Conservation (phyloP, 2,888 invertebrate genomes). For the Troides aeacus region DNA sequence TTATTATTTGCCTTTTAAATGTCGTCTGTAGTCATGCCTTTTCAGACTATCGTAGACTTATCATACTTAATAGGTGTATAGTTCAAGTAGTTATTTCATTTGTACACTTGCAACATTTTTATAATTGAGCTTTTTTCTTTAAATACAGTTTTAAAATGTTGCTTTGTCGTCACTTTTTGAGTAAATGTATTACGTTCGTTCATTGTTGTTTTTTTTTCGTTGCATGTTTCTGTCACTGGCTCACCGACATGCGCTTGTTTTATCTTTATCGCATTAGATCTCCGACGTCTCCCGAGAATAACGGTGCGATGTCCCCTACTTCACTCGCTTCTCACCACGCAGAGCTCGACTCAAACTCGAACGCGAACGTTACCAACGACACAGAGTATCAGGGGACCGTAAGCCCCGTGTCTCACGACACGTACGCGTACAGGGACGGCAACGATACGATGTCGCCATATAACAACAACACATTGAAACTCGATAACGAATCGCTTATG, state of each 20-base stretch:
- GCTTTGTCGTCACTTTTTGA: slow-evolving; percentile 59
- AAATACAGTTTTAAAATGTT: slow-evolving; percentile 37
- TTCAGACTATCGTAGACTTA: slow-evolving; percentile 13
- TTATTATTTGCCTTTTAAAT: slow-evolving; percentile 23
- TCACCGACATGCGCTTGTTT: slow-evolving; percentile 77
- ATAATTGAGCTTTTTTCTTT: slow-evolving; percentile 28
- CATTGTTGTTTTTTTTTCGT: slow-evolving; percentile 56
- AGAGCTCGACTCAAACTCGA: slow-evolving; percentile 58
- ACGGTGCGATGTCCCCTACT: slow-evolving; percentile 72
- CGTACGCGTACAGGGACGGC: slow-evolving; percentile 75
- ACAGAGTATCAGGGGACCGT: slow-evolving; percentile 63
- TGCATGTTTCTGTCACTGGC: slow-evolving; percentile 78
- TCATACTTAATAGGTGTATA: slow-evolving; percentile 9
- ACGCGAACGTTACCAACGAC: slow-evolving; percentile 47
- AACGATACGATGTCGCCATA: slow-evolving; percentile 55
- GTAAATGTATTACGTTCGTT: slow-evolving; percentile 55
- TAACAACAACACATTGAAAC: slow-evolving; percentile 74
- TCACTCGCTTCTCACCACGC: slow-evolving; percentile 59
- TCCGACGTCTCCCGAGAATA: slow-evolving; percentile 65
- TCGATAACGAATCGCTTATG: slow-evolving; percentile 71
- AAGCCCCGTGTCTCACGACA: slow-evolving; percentile 80
- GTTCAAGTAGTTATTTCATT: slow-evolving; percentile 33
- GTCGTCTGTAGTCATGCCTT: slow-evolving; percentile 34
- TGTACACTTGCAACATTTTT: slow-evolving; percentile 49
- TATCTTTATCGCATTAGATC: slow-evolving; percentile 68